Base-by-base conservation (phyloP, 2,113 vertebrate species). In the Bufo bufo region DNA sequence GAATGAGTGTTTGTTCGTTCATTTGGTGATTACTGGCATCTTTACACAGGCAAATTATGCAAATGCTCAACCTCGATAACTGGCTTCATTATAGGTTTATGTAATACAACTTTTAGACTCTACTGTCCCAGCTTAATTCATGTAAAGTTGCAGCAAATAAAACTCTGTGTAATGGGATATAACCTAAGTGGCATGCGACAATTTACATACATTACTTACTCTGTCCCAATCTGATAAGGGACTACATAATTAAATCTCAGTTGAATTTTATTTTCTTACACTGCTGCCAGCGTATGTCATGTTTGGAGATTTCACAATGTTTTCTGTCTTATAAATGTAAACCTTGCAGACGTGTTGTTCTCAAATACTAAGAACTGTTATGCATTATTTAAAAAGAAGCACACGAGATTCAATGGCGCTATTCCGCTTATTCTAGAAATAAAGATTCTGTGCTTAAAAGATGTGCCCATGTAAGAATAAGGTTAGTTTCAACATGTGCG, bases 201-300 rank as follows among this genome's bases (percentile, higher is more conserved):
- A 82, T 82, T 82, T 82, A 20, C 81, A 82, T 65, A 50, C 59
- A 84, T 84, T 84, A 69, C 49, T 84, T 61, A 19, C 80, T 17
- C 19, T 71, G 33, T 52, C 23, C 47, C 16, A 72, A 84, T 56
- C 47, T 84, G 82, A 72, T 69, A 54, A 84, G 50, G 23, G 11
- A 71, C 49, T 69, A 71, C 13, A 71, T 71, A 84, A 84, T 84
- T 84, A 84, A 84, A 84, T 23, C 82, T 83, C 20, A 23, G 49
- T 84, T 49, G 54, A 71, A 13, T 71, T 71, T 54, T 71, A 71
- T 84, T 84, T 49, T 33, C 12, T 69, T 84, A 71, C 82, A 71
- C n/a, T 69, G 82, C 63, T 84, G 47, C 63, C 49, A 71, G 63
- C 63, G 66, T 71, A 33, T 84, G 61, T 84, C 82, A 71, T 84